A percentile compares a stretch with the other conserved stretches of the same genome.
phyloP scores from a whole-genome alignment of 2,797 vertebrate genomes.

The Clamator glandarius region DNA sequence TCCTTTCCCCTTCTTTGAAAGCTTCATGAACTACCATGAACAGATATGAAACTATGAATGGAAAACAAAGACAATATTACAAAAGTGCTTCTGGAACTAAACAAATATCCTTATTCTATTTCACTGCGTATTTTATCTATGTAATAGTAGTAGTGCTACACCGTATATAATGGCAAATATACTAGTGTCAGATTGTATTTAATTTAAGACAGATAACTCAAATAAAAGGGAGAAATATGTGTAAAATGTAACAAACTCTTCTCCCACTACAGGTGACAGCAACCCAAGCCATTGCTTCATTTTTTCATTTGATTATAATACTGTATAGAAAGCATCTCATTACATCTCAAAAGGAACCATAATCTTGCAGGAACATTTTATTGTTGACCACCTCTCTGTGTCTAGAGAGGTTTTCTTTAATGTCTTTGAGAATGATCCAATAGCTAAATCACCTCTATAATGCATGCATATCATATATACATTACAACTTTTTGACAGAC shows the following conservation, averaged over 20 bases:
- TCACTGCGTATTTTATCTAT: not conserved
- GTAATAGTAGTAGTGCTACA: not conserved
- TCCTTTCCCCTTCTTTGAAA: not conserved
- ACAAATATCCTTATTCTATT: not conserved
- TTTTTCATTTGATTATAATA: not conserved
- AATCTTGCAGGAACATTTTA: not conserved
- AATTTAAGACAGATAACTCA: not conserved
- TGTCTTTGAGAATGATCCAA: constrained; percentile 41
- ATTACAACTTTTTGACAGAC: constrained; percentile 33
- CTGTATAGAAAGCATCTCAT: not conserved
- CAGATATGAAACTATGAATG: not conserved
- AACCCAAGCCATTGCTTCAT: not conserved
- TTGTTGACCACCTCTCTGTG: not conserved
- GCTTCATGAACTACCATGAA: not conserved
- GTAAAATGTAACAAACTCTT: not conserved
- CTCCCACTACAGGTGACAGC: not conserved
- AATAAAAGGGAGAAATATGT: not conserved
- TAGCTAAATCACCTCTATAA: constrained; percentile 55
- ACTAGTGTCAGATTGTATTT: not conserved
- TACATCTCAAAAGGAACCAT: not conserved
- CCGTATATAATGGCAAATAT: not conserved
- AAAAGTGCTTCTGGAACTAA: not conserved
- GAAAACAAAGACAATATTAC: not conserved
- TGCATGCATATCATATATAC: not conserved
- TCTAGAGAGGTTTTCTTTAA: constrained; percentile 46